Conservation (phyloP, 2,888 invertebrate genomes). For the Xylophagus ater region DNA sequence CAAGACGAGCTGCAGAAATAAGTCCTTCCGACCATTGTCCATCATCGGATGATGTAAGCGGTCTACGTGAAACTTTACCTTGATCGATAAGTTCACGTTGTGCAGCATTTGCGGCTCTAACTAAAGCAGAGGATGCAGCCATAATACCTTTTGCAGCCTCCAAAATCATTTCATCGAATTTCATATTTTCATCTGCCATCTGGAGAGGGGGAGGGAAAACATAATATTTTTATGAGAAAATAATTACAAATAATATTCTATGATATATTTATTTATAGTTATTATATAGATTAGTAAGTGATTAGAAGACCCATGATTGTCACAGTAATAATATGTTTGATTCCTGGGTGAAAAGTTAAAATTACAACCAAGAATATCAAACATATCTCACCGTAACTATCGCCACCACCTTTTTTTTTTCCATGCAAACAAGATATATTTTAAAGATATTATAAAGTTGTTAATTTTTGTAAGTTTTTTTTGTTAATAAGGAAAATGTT, state of each 20-base stretch:
- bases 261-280: too few relatives aligned
- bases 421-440: conserved; percentile 10
- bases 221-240: background rate
- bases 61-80: conserved; percentile 77
- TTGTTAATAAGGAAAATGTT: conserved; percentile 1
- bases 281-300: conserved; percentile 20
- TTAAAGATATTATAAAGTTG: conserved; percentile 1
- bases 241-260: background rate
- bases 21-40: conserved; percentile 98
- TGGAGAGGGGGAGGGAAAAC: conserved; percentile 34
- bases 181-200: conserved; percentile 86
- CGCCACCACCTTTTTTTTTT: conserved; percentile 14
- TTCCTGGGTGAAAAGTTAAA: conserved; percentile 82
- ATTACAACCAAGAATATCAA: conserved; percentile 99
- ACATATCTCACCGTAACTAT: conserved; percentile 88
- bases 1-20: conserved; percentile 87
- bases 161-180: conserved; percentile 98
- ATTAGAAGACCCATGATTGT: conserved; percentile 33
- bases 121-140: conserved; percentile 90
- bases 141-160: conserved; percentile 97
- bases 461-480: conserved; percentile 8
- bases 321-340: conserved; percentile 98
- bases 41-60: conserved; percentile 80
- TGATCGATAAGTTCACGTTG: conserved; percentile 89
- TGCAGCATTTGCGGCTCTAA: conserved; percentile 93